Percentiles rank a stretch among this genome's conserved stretches.
phyloP scores from a whole-genome alignment of 1,140 invertebrate species.

The Campoletis sonorensis region DNA sequence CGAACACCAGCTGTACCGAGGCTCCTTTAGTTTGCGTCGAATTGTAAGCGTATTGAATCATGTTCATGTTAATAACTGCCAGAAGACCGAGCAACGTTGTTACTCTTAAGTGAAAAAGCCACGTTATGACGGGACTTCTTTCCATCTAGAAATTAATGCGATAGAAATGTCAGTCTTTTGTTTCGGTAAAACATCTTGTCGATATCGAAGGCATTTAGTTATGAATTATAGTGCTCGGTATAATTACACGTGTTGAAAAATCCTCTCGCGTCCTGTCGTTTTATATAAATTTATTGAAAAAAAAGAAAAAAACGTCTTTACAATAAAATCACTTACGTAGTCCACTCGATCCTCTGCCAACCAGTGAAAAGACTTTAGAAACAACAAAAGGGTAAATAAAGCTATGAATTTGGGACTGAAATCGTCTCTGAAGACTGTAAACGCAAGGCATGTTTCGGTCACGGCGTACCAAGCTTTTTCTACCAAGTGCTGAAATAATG shows the following conservation, averaged over 20 bases:
- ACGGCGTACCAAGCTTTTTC: slow-evolving; percentile 99
- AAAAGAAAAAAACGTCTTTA: slow-evolving; percentile 39
- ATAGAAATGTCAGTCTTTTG: slow-evolving; percentile 48
- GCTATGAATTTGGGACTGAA: slow-evolving; percentile 99
- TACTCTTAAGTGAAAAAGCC: slow-evolving; percentile 96
- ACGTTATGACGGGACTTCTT: slow-evolving; percentile 96
- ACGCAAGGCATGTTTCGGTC: slow-evolving; percentile 98
- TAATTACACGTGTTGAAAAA: too few species aligned
- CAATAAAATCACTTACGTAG: slow-evolving; percentile 87
- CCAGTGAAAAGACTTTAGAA: slow-evolving; percentile 99
- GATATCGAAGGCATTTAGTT: too few species aligned
- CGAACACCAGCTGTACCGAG: slow-evolving; percentile 98
- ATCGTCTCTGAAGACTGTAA: slow-evolving; percentile 99
- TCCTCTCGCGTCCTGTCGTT: too few species aligned
- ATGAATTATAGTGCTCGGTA: too few species aligned
- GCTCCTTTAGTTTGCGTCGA: slow-evolving; percentile 96
- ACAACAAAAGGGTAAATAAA: slow-evolving; percentile 96
- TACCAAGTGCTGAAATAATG: slow-evolving; percentile 91
- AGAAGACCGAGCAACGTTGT: slow-evolving; percentile 90
- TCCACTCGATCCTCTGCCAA: slow-evolving; percentile 98
- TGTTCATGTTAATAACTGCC: slow-evolving; percentile 89
- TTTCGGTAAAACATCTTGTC: too few species aligned
- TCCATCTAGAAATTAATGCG: slow-evolving; percentile 90
- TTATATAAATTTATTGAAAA: too few species aligned
- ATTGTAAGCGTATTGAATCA: slow-evolving; percentile 96